Conservation (phyloP, 2,113 vertebrate genomes). For the Gymnogyps californianus region DNA sequence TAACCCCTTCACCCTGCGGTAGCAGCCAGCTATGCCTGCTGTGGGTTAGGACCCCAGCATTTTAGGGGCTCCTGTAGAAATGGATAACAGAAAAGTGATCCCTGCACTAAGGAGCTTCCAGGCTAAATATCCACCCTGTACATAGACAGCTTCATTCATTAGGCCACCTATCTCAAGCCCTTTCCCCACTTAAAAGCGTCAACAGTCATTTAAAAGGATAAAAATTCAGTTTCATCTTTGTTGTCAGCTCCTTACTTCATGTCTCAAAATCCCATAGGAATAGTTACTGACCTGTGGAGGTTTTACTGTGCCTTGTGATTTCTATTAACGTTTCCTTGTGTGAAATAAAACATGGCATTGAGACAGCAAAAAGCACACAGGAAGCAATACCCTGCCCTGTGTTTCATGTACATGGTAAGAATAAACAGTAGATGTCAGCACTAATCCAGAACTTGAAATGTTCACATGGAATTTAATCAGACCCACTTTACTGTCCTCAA, state of each 20-base stretch:
- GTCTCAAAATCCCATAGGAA: neutral
- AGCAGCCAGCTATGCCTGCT: neutral
- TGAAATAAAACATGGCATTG: neutral
- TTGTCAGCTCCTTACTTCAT: neutral
- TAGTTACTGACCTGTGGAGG: neutral
- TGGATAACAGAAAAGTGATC: neutral
- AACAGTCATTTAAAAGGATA: neutral
- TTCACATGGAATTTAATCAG: neutral
- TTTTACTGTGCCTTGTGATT: neutral
- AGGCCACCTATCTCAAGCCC: neutral
- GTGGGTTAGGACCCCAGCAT: neutral
- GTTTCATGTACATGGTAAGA: neutral
- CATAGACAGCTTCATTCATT: neutral
- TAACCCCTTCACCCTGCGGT: neutral
- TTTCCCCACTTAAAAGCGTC: neutral
- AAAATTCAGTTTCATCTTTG: neutral
- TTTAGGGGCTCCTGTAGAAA: neutral
- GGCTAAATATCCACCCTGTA: neutral
- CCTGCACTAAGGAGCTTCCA: neutral
- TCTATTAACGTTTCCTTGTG: neutral
- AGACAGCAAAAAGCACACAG: neutral
- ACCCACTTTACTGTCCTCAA: neutral
- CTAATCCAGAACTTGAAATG: slow-evolving; percentile 24
- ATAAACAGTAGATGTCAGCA: slow-evolving; percentile 63
- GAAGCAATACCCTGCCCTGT: neutral